Evolutionary conservation across 2,797 vertebrate genomes (phyloP).

Genomic region (Malurus leucopterus): DNA sequence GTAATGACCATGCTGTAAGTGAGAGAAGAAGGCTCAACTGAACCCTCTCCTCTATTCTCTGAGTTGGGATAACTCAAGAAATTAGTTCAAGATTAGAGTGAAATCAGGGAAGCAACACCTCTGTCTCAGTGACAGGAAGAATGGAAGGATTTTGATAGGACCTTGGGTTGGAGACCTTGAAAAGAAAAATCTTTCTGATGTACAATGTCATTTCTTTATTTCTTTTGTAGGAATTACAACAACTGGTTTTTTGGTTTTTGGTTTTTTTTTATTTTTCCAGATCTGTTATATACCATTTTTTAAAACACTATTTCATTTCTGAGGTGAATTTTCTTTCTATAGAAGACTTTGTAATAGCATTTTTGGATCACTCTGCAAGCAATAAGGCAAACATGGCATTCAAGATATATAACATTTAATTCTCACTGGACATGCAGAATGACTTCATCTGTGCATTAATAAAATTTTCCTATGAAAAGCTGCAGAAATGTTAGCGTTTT

Average conservation of each 20-base stretch:
- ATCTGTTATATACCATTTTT: conserved; percentile 9
- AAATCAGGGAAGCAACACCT: not conserved
- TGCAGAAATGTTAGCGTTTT: conserved; percentile 15
- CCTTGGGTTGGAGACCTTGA: not conserved
- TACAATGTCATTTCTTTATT: not conserved
- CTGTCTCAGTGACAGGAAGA: not conserved
- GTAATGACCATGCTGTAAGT: not conserved
- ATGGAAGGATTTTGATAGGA: not conserved
- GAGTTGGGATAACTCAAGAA: not conserved
- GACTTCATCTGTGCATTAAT: conserved; percentile 33
- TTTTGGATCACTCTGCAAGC: conserved; percentile 14
- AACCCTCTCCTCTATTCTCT: not conserved
- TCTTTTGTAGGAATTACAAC: conserved; percentile 21
- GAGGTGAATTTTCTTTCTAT: conserved; percentile 46
- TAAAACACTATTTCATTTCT: conserved; percentile 30
- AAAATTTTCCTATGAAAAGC: conserved; percentile 29
- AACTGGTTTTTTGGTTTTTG: not conserved
- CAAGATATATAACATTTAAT: conserved; percentile 22
- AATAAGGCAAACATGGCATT: conserved; percentile 40
- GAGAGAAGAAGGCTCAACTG: not conserved
- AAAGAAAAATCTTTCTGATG: conserved; percentile 4
- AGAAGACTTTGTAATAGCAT: conserved; percentile 32
- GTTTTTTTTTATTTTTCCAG: too few relatives aligned
- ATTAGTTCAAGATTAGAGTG: not conserved
- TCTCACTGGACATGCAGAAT: conserved; percentile 25